Evolutionary conservation across 2,888 invertebrate species (phyloP), one percentile per base, ranked within the genome.

Genomic region (Nomada hirtipes): DNA sequence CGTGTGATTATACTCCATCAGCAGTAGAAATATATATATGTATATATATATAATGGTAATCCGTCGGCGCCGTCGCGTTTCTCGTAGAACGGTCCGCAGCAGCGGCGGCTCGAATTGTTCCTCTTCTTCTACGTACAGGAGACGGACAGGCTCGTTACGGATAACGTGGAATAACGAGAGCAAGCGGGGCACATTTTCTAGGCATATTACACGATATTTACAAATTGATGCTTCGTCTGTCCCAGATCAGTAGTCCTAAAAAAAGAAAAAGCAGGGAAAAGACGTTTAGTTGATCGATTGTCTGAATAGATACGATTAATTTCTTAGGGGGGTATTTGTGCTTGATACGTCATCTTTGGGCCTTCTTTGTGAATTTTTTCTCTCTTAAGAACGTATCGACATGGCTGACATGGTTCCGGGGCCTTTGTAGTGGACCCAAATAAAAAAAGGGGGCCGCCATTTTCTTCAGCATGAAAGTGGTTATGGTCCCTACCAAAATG

Each of bases 161-260:
- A 69, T 69, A 77, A 83, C 77, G 77, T 71, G 61, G 68, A 72
- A 73, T 85, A 85, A 87, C 77, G 81, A 88, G 85, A 83, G 82
- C 86, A 89, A 91, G 89, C 88, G 86, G 83, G 87, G 86, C 81
- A 82, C 74, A 87, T 86, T 86, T 91, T 87, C 86, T 92, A 92
- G 91, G 92, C 92, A 92, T 93, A 92, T 92, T 92, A 92, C 91
- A 92, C 91, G 90, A 76, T 93, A 92, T 92, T 88, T 92, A 92
- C 92, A 92, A 91, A 79, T 89, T 89, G 89, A 82, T 88, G 89
- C 88, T 89, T 84, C 87, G 57, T 85, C 82, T 79, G 84, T 86
- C 84, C 83, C 89, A 89, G 90, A 84, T 90, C 57, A 89, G 76
- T 86, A 89, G 73, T 92, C 90, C 93, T 93, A 90, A 13, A 92